These are phyloP conservation scores for Nannoperca obscura DNA, from an alignment of 2,797 vertebrate species.

Conservation along the genomic window DNA sequence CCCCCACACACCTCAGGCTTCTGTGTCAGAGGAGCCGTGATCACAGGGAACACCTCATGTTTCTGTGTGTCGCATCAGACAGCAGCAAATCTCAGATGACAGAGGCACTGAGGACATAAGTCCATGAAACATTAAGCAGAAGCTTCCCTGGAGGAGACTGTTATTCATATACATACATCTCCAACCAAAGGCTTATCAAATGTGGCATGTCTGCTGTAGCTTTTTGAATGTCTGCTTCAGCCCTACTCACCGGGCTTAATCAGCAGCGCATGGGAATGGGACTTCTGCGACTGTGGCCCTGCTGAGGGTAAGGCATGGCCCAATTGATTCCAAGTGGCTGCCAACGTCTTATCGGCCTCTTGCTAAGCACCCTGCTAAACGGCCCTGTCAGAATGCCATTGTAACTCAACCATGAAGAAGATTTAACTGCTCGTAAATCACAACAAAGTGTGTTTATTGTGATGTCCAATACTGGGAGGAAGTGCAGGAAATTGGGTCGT, in stretches of 20 bases:
- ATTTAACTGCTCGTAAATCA: slow-evolving; percentile 59
- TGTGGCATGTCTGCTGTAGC: slow-evolving; percentile 60
- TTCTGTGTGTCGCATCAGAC: slow-evolving; percentile 57
- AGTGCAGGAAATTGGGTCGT: slow-evolving; percentile 38
- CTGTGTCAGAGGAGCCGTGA: slow-evolving; percentile 36
- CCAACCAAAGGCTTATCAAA: slow-evolving; percentile 64
- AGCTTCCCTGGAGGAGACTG: slow-evolving; percentile 59
- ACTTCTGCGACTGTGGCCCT: slow-evolving; percentile 42
- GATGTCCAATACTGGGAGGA: slow-evolving; percentile 29
- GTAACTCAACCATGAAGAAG: slow-evolving; percentile 48
- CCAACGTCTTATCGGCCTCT: slow-evolving; percentile 70
- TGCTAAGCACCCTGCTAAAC: slow-evolving; percentile 74
- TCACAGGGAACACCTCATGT: slow-evolving; percentile 59
- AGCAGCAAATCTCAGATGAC: slow-evolving; percentile 67
- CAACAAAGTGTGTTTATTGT: slow-evolving; percentile 50
- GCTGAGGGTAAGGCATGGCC: slow-evolving; percentile 64
- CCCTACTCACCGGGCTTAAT: slow-evolving; percentile 52
- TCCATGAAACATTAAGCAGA: slow-evolving; percentile 68
- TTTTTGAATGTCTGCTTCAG: slow-evolving; percentile 53
- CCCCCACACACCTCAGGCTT: slow-evolving; percentile 31
- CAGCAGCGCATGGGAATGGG: slow-evolving; percentile 49
- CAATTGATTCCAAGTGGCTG: slow-evolving; percentile 78
- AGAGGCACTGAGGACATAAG: slow-evolving; percentile 61
- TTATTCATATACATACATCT: slow-evolving; percentile 67
- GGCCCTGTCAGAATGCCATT: slow-evolving; percentile 67